phyloP scores from a whole-genome alignment of 2,888 invertebrate genomes.

The Rhagium mordax region DNA sequence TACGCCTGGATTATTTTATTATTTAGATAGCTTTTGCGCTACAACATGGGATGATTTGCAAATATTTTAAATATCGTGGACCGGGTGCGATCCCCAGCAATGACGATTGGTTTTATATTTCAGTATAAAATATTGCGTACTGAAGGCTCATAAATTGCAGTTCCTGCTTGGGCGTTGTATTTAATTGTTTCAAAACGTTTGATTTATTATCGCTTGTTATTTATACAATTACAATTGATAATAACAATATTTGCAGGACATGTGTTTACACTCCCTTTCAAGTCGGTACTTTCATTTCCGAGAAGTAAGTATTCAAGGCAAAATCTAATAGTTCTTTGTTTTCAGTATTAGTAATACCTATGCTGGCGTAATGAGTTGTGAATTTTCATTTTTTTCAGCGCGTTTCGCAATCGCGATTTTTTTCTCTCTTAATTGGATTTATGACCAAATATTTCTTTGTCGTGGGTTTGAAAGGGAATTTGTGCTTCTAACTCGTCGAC shows the following conservation, averaged over 20 bases:
- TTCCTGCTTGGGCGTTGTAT: background rate
- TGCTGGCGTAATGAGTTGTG: background rate
- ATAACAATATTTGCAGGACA: conserved; percentile 15
- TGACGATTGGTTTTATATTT: too few species aligned
- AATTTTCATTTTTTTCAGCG: background rate
- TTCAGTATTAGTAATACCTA: background rate
- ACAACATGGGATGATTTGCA: too few species aligned
- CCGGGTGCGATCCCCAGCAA: too few species aligned
- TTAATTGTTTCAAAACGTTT: background rate
- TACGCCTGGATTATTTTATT: background rate
- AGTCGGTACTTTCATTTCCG: conserved; percentile 21
- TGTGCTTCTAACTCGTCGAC: too few species aligned
- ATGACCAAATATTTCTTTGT: background rate
- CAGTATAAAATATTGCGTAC: background rate
- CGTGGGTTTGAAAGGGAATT: background rate
- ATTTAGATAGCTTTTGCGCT: too few species aligned
- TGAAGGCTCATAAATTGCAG: background rate
- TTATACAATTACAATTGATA: background rate
- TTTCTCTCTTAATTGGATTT: background rate
- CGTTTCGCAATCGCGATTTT: background rate
- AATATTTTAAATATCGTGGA: too few species aligned
- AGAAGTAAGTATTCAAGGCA: conserved; percentile 19
- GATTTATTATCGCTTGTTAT: background rate
- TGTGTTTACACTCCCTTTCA: conserved; percentile 15
- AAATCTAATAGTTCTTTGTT: conserved; percentile 12